Conservation (phyloP, 53 echinoderm and acorn worm species). For the Arbacia lixula region DNA sequence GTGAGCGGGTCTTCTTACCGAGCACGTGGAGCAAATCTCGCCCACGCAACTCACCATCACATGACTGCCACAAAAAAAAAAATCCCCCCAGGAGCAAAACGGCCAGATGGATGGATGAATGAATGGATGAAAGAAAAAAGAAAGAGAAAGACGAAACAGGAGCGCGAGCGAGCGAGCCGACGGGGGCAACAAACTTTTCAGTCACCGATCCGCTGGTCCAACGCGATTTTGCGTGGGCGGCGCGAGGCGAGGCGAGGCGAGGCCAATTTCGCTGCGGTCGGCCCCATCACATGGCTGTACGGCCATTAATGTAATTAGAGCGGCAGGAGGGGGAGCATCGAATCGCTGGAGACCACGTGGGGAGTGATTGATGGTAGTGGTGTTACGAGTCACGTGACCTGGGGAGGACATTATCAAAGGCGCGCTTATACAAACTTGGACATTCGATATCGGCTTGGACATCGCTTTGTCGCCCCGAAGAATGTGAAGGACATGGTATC, state of each 20-base stretch:
- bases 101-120: background rate
- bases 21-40: conserved; percentile 55
- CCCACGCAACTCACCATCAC: conserved; percentile 51
- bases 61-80: conserved; percentile 37
- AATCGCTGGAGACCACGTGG: conserved; percentile 22
- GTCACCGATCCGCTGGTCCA: background rate
- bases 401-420: too few relatives aligned
- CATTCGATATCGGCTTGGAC: too few relatives aligned
- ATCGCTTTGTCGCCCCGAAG: too few relatives aligned
- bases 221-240: background rate
- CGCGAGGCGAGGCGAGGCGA: conserved; percentile 26
- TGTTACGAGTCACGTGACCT: too few relatives aligned
- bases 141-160: background rate
- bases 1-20: too few relatives aligned
- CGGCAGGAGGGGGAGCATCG: conserved; percentile 42
- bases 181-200: conserved; percentile 40
- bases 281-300: conserved; percentile 19
- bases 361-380: background rate
- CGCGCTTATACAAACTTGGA: too few relatives aligned
- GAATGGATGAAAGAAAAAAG: background rate
- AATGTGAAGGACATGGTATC: too few relatives aligned
- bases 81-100: conserved; percentile 20
- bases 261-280: conserved; percentile 37
- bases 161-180: background rate
- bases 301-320: conserved; percentile 49